phyloP scores from a whole-genome alignment of 2,888 invertebrate genomes.

The Mythimna albipuncta region DNA sequence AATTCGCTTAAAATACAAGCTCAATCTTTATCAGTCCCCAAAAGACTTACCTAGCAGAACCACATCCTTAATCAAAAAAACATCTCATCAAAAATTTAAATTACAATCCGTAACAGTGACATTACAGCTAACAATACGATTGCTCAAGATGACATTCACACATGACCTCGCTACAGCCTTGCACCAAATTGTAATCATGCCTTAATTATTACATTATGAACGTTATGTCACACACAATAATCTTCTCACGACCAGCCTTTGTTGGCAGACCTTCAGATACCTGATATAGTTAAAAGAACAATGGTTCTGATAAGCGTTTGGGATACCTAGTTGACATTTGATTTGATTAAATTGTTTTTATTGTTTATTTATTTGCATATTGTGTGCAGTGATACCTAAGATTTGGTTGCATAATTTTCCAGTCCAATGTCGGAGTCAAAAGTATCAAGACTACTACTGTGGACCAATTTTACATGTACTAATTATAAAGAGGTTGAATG shows the following conservation, averaged over 20 bases:
- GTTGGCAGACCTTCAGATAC: constrained; percentile 59
- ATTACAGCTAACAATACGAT: constrained; percentile 61
- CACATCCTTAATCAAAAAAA: constrained; percentile 31
- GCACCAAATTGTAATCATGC: constrained; percentile 83
- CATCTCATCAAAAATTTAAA: constrained; percentile 60
- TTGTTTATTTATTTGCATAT: constrained; percentile 40
- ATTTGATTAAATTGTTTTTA: constrained; percentile 28
- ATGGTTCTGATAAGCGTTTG: constrained; percentile 51
- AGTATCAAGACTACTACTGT: not conserved
- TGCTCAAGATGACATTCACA: constrained; percentile 72
- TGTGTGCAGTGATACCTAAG: not conserved
- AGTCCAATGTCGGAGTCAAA: not conserved
- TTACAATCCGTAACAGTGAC: constrained; percentile 56
- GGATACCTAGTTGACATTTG: constrained; percentile 55
- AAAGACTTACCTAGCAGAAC: constrained; percentile 15
- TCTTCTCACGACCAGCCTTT: constrained; percentile 78
- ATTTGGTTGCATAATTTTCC: constrained; percentile 1
- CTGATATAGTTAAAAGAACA: constrained; percentile 58
- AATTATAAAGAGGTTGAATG: too few species aligned
- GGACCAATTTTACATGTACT: too few species aligned
- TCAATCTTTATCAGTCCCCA: not conserved
- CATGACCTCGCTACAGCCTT: constrained; percentile 78
- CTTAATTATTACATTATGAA: constrained; percentile 79
- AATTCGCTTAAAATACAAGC: too few species aligned
- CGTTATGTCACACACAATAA: constrained; percentile 82